Percentiles rank a stretch among this genome's conserved stretches.
phyloP scores from a whole-genome alignment of 1,140 invertebrate genomes.

The Atopsyche davidsoni region DNA sequence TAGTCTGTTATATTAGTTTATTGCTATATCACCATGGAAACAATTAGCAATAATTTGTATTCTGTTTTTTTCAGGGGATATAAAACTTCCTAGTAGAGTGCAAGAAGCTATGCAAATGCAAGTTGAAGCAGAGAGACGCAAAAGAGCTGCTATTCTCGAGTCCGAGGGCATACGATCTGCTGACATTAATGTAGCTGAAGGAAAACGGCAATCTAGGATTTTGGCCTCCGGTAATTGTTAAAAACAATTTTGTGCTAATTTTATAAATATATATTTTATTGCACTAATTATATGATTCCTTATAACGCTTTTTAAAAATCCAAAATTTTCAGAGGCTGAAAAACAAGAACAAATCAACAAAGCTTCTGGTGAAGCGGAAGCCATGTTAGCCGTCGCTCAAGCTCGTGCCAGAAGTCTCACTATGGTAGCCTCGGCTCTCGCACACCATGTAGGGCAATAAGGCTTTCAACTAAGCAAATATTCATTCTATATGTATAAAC shows the following conservation, averaged over 20 bases:
- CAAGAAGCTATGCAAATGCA: conserved; percentile 99
- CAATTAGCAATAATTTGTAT: too few relatives aligned
- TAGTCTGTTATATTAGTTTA: too few relatives aligned
- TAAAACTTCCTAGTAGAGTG: conserved; percentile 84
- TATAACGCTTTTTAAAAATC: too few relatives aligned
- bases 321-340: conserved; percentile 69
- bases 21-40: neutral
- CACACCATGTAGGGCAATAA: conserved; percentile 47
- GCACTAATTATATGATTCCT: too few relatives aligned
- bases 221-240: conserved; percentile 73
- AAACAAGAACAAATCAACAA: conserved; percentile 83
- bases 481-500: too few relatives aligned
- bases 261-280: conserved; percentile 4
- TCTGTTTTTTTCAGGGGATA: conserved; percentile 68
- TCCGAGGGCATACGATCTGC: conserved; percentile 93
- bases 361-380: conserved; percentile 81
- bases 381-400: conserved; percentile 77
- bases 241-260: neutral
- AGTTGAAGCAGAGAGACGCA: conserved; percentile 95
- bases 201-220: conserved; percentile 85
- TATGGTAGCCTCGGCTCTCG: conserved; percentile 65
- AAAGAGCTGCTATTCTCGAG: conserved; percentile 93
- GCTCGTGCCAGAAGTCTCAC: conserved; percentile 75
- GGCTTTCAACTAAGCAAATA: too few relatives aligned
- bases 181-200: conserved; percentile 97